Base-by-base conservation (phyloP, 2,113 vertebrate species). In the Lontra canadensis region DNA sequence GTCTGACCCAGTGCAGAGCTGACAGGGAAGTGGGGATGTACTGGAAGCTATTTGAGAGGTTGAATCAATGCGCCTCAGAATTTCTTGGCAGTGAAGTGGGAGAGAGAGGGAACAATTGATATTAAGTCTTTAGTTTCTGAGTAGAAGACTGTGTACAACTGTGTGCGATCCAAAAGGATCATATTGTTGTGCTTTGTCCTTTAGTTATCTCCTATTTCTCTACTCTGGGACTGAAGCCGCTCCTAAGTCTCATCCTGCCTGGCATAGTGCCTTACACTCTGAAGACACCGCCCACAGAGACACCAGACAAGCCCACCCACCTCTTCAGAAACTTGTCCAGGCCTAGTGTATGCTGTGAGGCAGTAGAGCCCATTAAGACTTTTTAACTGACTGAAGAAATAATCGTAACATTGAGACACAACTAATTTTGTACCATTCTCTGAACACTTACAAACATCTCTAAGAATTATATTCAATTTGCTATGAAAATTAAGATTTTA, bases 401-500 rank as follows among this genome's bases (percentile, higher is more conserved):
- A 87, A 89, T 47, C 11, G 52, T 34, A 88, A 67, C 65, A 59
- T 0, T 25, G 39, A 86, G 36, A 82, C 3, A 55, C 21, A 88
- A 88, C 2, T 95, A 83, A 94, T 79, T 95, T 89, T 69, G 90
- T 44, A 87, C 36, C 9, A 79, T 36, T 89, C 69, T 96, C 42
- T 80, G 23, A 96, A 89, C 63, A 94, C 14, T 84, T 96, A 34
- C 34, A 73, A 78, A 78, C 9, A 95, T 80, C 17, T 76, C 26
- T 74, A 79, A 88, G n/a, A 83, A 84, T 55, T 82, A 61, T 52
- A 90, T 39, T 82, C 49, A 69, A 82, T 29, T 81, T 74, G 42
- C 57, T 92, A 90, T 0, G 82, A 49, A 95, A 94, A 94, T 7
- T 69, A 49, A 96, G 29, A 85, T 86, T 84, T 74, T 1, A 23